These are phyloP conservation scores for Petrosia ficiformis DNA, from an alignment of 37 sponge, comb jelly and placozoan species.

Conservation along the genomic window DNA sequence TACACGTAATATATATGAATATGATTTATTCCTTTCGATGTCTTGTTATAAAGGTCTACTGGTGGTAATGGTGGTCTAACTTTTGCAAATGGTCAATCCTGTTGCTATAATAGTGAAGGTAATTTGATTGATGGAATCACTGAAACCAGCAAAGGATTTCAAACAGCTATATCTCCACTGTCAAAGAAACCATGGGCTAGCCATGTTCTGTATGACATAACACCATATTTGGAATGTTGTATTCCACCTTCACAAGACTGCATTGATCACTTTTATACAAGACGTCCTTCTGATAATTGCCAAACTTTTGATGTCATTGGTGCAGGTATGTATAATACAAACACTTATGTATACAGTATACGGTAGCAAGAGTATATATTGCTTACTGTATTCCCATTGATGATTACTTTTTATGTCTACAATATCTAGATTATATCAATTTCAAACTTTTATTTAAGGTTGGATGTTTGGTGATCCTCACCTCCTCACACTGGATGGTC, in stretches of 20 bases:
- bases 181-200: neutral
- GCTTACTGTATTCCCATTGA: too few relatives aligned
- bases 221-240: neutral
- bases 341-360: too few relatives aligned
- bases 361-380: too few relatives aligned
- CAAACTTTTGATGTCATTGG: neutral
- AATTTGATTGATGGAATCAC: neutral
- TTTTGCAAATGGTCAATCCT: too few relatives aligned
- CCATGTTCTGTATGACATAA: neutral
- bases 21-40: too few relatives aligned
- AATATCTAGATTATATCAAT: too few relatives aligned
- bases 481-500: constrained; percentile 32
- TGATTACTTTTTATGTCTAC: too few relatives aligned
- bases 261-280: neutral
- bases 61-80: too few relatives aligned
- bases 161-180: neutral
- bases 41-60: too few relatives aligned
- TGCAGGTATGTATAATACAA: neutral
- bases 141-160: neutral
- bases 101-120: constrained; percentile 4
- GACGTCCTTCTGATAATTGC: neutral
- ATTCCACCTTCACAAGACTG: neutral
- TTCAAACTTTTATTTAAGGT: neutral
- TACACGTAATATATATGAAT: too few relatives aligned
- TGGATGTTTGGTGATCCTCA: constrained; percentile 41